Base-by-base conservation (phyloP, 92 coral and sea anemone genomes). In the Pocillopora grandis region DNA sequence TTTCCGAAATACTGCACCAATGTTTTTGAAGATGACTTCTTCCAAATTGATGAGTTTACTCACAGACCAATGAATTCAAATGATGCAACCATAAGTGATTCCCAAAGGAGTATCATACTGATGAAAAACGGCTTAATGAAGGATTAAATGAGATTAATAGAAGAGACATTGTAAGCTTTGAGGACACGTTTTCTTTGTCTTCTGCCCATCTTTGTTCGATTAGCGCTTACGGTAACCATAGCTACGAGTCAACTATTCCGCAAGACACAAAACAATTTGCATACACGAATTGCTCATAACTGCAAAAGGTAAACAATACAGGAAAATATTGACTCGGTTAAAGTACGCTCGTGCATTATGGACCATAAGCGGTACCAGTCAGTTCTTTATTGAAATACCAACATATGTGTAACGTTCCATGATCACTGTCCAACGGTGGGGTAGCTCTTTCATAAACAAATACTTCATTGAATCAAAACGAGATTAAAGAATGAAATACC, bases 101-200 rank as follows among this genome's bases (percentile, higher is more conserved):
- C 80, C 56, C 86, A 75, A 52, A 80, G 58, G 86, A 63, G 33
- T 21, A 42, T 23, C 73, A 49, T 9, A 14, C 17, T 66, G 52
- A 73, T 52, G 58, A 19, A 58, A 15, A 81, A 60, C 59, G 69
- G 59, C 73, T 81, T 62, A 77, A 75, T 16, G 66, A 15, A 20
- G 67, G 80, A 10, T 58, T 80, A 80, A 83, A 62, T 83, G 19
- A 63, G 80, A 21, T 83, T 73, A 36, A n/a, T 49, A 55, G 56
- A 13, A 16, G 56, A 61, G 12, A 19, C 12, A 0, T n/a, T 74
- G 61, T 23, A 60, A 18, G 74, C 80, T 12, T 52, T 59, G 20
- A 60, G 58, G 15, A 69, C 77, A 70, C 62, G 85, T 81, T 71
- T 59, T 75, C 31, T 81, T 81, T 81, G 85, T 81, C 1, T 14